Conservation (phyloP, 2,113 vertebrate species). For the Pygoscelis adeliae region DNA sequence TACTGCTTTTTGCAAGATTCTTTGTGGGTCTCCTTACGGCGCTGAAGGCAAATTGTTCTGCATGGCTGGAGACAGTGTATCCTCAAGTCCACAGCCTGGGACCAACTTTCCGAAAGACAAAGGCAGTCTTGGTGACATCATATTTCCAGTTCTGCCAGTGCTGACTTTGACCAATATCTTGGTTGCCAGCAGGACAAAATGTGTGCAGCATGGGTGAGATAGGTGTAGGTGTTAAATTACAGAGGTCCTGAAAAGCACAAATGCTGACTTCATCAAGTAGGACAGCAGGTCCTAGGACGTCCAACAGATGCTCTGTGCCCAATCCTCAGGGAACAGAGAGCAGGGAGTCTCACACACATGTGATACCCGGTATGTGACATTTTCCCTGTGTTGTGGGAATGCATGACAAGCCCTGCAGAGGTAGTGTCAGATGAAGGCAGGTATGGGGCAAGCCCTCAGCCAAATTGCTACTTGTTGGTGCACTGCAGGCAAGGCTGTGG, state of each 20-base stretch:
- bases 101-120: neutral
- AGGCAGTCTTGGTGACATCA: neutral
- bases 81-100: neutral
- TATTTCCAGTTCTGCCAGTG: neutral
- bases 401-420: neutral
- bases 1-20: neutral
- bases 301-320: neutral
- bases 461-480: neutral
- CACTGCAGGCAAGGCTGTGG: neutral
- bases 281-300: neutral
- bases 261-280: neutral
- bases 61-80: neutral
- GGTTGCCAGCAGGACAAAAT: neutral
- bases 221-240: neutral
- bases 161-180: neutral
- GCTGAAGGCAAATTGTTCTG: neutral
- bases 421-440: neutral
- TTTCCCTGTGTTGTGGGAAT: neutral
- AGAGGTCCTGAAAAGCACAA: neutral
- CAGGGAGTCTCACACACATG: neutral
- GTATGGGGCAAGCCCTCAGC: neutral
- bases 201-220: neutral
- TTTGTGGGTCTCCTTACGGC: neutral
- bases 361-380: neutral
- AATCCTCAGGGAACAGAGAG: neutral